Base-by-base conservation (phyloP, 64 coral and sea anemone genomes). In the Hydrozoanthus tunicans region DNA sequence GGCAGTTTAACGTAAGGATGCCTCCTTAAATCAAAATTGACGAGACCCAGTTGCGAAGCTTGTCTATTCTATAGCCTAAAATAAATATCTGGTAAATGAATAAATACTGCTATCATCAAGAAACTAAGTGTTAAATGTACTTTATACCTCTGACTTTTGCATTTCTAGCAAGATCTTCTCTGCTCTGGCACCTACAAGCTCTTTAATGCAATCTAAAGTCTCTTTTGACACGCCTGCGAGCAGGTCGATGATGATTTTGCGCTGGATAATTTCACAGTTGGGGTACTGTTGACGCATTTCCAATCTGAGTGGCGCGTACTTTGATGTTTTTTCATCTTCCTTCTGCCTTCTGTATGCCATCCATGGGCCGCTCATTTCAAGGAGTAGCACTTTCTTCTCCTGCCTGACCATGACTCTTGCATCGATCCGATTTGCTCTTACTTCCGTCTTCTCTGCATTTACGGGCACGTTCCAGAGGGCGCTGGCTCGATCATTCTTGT, bases 121-220 rank as follows among this genome's bases (percentile, higher is more conserved):
- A 20, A 20, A 20, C 20, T 20, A 20, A 20, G 20, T 20, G 20
- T 20, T 20, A 20, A 20, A 68, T 68, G 65, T 73, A 73, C 1
- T 5, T 73, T n/a, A 9, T 68, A 14, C 23, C 9, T 17, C 64
- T 66, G 2, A 27, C 10, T 73, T 43, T 73, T 73, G 24, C 70
- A 73, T 32, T 0, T 26, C 43, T 8, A 27, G 20, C 8, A 32
- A 6, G 25, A 26, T 73, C 23, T 73, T 73, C 70, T 27, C 24
- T 25, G 68, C 68, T 71, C 68, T 25, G 68, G 68, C 68, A 27
- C 78, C 59, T 80, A 17, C 23, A 62, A 63, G 71, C 83, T 20
- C 32, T 56, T 17, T 80, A 17, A 5, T 58, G 20, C 20, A 20
- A 20, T 20, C 20, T 20, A 20, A 25, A 5, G 78, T 62, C 54